Conservation (phyloP, 2,888 invertebrate genomes). For the Thalpophila matura region DNA sequence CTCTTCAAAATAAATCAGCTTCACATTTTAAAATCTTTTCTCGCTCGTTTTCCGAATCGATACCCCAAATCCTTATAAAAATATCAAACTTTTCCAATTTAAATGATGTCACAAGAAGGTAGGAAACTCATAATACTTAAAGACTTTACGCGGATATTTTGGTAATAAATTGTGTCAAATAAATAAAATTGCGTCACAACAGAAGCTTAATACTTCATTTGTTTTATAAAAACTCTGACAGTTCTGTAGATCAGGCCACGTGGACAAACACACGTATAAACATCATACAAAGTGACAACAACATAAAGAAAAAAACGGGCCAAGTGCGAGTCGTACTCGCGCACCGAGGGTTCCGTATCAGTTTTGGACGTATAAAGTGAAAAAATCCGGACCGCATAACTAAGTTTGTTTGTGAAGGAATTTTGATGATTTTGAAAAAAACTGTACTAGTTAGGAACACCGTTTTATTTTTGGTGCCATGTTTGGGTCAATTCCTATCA, state of each 20-base stretch:
- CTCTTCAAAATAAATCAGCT: neutral
- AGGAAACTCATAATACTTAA: slow-evolving; percentile 3
- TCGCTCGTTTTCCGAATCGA: slow-evolving; percentile 9
- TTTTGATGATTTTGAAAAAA: too few species aligned
- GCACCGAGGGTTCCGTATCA: too few species aligned
- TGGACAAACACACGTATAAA: neutral
- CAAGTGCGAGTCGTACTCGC: too few species aligned
- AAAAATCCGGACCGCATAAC: too few species aligned
- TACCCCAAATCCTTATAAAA: neutral
- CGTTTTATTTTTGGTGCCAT: too few species aligned
- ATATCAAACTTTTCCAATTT: neutral
- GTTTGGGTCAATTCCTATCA: too few species aligned
- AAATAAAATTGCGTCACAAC: slow-evolving; percentile 35
- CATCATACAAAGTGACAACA: neutral
- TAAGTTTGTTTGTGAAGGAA: too few species aligned
- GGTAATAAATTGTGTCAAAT: slow-evolving; percentile 26
- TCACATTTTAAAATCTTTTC: slow-evolving; percentile 3
- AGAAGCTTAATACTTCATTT: slow-evolving; percentile 15
- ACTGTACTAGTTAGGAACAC: too few species aligned
- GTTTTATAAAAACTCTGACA: slow-evolving; percentile 24
- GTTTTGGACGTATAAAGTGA: too few species aligned
- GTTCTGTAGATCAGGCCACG: neutral
- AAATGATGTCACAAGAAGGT: neutral
- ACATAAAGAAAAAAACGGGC: neutral
- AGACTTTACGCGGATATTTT: neutral